phyloP scores from a whole-genome alignment of 2,888 invertebrate genomes.

The Apodemia zela region DNA sequence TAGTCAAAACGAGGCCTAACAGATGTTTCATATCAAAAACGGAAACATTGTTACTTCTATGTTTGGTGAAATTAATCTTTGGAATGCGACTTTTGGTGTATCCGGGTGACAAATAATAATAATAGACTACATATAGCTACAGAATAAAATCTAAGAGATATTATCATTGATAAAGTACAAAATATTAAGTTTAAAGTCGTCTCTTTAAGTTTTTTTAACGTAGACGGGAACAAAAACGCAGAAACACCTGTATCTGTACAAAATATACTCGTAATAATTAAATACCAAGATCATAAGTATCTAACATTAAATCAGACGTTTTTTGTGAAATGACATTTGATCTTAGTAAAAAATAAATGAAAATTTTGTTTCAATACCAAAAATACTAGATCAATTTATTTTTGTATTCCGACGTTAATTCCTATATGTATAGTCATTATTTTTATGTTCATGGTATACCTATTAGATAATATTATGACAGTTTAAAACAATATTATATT shows the following conservation, averaged over 20 bases:
- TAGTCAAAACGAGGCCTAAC: too few relatives aligned
- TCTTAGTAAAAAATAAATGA: not conserved
- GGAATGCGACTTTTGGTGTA: too few relatives aligned
- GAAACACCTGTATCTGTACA: too few relatives aligned
- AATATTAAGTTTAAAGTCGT: not conserved
- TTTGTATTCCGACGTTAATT: not conserved
- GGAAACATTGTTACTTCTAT: too few relatives aligned
- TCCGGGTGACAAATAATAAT: too few relatives aligned
- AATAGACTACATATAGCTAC: too few relatives aligned
- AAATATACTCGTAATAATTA: not conserved
- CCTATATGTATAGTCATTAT: slow-evolving; percentile 13
- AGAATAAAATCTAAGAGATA: not conserved
- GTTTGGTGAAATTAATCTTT: too few relatives aligned
- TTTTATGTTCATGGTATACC: not conserved
- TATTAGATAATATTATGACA: not conserved
- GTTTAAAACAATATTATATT: not conserved
- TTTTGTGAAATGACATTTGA: slow-evolving; percentile 1
- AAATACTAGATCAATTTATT: slow-evolving; percentile 13
- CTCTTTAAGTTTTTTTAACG: not conserved
- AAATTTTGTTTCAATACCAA: slow-evolving; percentile 7
- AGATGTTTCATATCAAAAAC: too few relatives aligned
- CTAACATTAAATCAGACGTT: not conserved
- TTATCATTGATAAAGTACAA: slow-evolving; percentile 1
- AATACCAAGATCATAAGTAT: not conserved
- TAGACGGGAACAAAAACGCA: too few relatives aligned